These are phyloP conservation scores for Adela reaumurella DNA, from an alignment of 2,888 invertebrate species.

Conservation along the genomic window DNA sequence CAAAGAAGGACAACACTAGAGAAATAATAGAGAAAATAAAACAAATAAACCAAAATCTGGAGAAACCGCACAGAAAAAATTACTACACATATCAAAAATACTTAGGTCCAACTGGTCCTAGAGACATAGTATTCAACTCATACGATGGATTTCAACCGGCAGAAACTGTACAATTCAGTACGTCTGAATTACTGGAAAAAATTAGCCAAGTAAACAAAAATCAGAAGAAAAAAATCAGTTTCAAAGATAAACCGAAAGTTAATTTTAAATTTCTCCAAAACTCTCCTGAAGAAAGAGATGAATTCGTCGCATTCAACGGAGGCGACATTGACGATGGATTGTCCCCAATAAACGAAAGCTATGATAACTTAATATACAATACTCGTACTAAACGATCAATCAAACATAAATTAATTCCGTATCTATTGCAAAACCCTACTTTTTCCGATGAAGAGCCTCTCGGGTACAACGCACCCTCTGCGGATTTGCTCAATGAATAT, in stretches of 20 bases:
- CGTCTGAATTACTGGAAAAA: constrained; percentile 12
- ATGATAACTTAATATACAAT: too few species aligned
- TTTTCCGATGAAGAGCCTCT: neutral
- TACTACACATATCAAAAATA: neutral
- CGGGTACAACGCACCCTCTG: neutral
- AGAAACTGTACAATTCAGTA: constrained; percentile 18
- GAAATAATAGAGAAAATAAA: constrained; percentile 56
- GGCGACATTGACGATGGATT: too few species aligned
- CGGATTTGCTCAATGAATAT: neutral
- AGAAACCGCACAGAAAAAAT: constrained; percentile 29
- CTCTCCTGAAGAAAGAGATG: too few species aligned
- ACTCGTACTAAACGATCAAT: too few species aligned
- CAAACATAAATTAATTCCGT: too few species aligned
- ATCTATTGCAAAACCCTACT: neutral
- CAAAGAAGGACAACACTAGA: constrained; percentile 21
- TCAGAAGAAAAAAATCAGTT: neutral
- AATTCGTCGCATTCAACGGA: too few species aligned
- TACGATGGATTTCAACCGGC: constrained; percentile 21
- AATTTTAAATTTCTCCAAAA: too few species aligned
- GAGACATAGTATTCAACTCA: neutral
- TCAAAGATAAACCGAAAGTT: neutral
- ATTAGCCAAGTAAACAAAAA: neutral
- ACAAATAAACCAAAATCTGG: constrained; percentile 43
- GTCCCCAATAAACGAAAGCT: too few species aligned
- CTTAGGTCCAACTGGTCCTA: neutral